A percentile compares a stretch with the other conserved stretches of the same genome.
phyloP scores from a whole-genome alignment of 2,888 invertebrate species.

The Ophioninae sp. region DNA sequence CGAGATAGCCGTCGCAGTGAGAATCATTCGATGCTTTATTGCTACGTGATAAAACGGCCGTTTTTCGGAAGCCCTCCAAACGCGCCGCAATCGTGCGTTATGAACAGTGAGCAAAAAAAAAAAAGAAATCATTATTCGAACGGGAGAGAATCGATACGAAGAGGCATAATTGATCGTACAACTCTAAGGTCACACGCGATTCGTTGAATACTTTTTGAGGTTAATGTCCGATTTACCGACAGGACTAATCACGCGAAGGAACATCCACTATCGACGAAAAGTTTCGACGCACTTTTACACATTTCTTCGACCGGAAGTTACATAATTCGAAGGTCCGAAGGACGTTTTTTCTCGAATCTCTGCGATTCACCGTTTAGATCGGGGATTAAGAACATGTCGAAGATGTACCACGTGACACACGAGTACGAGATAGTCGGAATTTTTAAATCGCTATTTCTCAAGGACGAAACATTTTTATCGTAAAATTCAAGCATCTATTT shows the following conservation, averaged over 20 bases:
- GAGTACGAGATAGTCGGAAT: no score
- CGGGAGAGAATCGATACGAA: conserved; percentile 14
- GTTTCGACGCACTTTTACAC: not conserved
- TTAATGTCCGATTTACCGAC: conserved; percentile 23
- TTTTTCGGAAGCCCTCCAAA: conserved; percentile 49
- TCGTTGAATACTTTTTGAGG: conserved; percentile 8
- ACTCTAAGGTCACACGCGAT: conserved; percentile 15
- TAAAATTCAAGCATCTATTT: no score
- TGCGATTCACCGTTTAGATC: not conserved
- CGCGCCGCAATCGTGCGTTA: conserved; percentile 27
- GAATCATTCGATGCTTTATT: not conserved
- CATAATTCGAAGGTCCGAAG: not conserved
- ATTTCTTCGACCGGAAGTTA: not conserved
- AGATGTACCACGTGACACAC: no score
- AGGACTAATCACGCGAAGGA: not conserved
- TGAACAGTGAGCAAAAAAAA: conserved; percentile 17
- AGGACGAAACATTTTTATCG: no score
- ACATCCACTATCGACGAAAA: not conserved
- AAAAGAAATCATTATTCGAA: not conserved
- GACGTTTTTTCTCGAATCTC: not conserved
- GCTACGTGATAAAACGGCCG: not conserved
- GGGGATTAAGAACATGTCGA: no score
- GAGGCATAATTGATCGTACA: conserved; percentile 22
- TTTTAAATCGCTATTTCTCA: no score
- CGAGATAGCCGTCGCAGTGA: not conserved